Base-by-base conservation (phyloP, 2,888 invertebrate genomes). In the Drosophila phalerata region DNA sequence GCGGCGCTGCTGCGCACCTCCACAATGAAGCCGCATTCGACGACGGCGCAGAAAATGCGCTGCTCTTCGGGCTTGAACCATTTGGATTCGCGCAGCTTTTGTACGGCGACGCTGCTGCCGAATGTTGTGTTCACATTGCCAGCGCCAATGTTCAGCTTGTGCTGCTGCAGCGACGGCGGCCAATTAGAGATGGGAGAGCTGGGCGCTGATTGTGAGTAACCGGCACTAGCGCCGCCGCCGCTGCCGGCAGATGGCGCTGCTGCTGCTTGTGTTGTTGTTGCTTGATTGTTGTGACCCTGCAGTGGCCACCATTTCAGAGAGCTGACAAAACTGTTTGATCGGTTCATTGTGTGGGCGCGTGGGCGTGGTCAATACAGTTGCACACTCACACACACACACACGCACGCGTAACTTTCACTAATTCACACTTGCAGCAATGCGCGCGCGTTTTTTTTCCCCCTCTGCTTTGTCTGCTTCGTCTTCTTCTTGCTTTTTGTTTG, bases 11-110 rank as follows among this genome's bases (percentile, higher is more conserved):
- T 89, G 75, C 94, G 94, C 67, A 95, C 94, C 91, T 96, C 96
- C 74, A 96, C 94, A 81, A 96, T 94, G 92, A 96, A 96, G 62
- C 96, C 96, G 43, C 95, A 94, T 92, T 96, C 95, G 87, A 96
- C 94, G 65, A 96, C 96, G 61, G 96, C 95, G 91, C 95, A 95
- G 79, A 96, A 93, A 82, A 96, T 95, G 85, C 95, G 94, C 90
- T 95, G 94, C 93, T 96, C 95, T 84, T 95, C 95, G 79, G 95
- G 94, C 79, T 94, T 94, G 91, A 96, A 96, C 96, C 96, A 96
- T 93, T 96, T 96, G 73, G 95, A 95, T 91, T 96, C 95, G 74
- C 95, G 93, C 79, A 95, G 93, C 90, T 95, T 95, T 91, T 95
- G 95, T 71, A 95, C 95, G 52, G 95, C 95, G 40, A 95, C 95